phyloP scores from a whole-genome alignment of 2,888 invertebrate genomes.

The Rhyacophila evoluta region DNA sequence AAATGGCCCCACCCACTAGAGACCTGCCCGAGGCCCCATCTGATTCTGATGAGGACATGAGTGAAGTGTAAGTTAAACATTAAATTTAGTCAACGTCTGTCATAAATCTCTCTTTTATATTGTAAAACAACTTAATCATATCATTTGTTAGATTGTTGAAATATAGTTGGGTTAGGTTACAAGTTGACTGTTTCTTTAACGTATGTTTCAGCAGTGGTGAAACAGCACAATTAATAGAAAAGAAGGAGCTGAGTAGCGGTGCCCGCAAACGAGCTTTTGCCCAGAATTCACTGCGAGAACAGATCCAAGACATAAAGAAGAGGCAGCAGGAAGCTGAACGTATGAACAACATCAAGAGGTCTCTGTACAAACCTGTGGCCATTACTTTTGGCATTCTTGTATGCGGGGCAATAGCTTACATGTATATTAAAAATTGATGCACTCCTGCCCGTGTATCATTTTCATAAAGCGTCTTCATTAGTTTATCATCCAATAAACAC shows the following conservation, averaged over 20 bases:
- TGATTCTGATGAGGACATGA: constrained; percentile 46
- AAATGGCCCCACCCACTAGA: constrained; percentile 45
- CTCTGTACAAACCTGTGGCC: constrained; percentile 80
- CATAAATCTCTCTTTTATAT: too few relatives aligned
- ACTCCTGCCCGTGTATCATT: constrained; percentile 31
- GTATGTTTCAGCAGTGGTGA: constrained; percentile 10
- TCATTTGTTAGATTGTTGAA: too few relatives aligned
- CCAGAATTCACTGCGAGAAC: constrained; percentile 32
- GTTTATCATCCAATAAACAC: constrained; percentile 14
- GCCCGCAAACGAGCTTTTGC: constrained; percentile 30
- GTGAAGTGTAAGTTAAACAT: constrained; percentile 35
- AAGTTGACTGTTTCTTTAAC: too few relatives aligned
- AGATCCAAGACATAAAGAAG: constrained; percentile 72
- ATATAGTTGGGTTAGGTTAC: too few relatives aligned
- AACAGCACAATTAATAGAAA: constrained; percentile 11
- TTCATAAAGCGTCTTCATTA: not conserved
- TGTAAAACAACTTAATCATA: too few relatives aligned
- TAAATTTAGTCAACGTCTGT: too few relatives aligned
- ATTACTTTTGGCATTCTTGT: constrained; percentile 77
- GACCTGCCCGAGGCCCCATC: constrained; percentile 50
- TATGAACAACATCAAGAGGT: constrained; percentile 83
- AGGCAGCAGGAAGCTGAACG: constrained; percentile 77
- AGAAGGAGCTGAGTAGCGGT: not conserved
- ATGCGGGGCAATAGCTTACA: constrained; percentile 75
- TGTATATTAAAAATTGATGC: constrained; percentile 68